These are phyloP conservation scores for Nanorana parkeri DNA, from an alignment of 2,113 vertebrate species.

Conservation along the genomic window DNA sequence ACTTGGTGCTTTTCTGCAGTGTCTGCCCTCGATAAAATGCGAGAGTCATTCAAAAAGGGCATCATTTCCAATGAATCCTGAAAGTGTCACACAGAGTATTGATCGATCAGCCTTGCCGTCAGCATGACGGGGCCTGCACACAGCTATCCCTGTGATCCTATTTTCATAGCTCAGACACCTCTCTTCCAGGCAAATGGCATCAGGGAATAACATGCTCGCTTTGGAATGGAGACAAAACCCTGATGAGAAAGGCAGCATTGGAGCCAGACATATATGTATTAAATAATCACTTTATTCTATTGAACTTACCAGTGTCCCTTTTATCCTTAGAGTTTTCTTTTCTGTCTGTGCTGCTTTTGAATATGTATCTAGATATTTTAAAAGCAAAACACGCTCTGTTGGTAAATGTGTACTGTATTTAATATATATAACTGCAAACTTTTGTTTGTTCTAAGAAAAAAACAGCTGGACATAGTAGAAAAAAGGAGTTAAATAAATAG, in stretches of 20 bases:
- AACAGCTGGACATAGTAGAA: no score
- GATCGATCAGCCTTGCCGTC: constrained; percentile 88
- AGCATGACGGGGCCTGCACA: constrained; percentile 78
- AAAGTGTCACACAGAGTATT: constrained; percentile 81
- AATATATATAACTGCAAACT: no score
- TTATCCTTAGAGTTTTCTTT: background rate
- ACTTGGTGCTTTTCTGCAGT: constrained; percentile 64
- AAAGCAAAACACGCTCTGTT: background rate
- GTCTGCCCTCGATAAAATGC: constrained; percentile 71
- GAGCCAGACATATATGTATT: constrained; percentile 24
- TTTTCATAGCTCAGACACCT: constrained; percentile 90
- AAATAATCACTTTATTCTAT: constrained; percentile 30
- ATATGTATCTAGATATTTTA: background rate
- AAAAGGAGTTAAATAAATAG: no score
- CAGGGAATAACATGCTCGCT: constrained; percentile 66
- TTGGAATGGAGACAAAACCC: constrained; percentile 28
- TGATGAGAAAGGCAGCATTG: constrained; percentile 14
- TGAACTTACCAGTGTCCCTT: background rate
- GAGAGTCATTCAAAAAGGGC: constrained; percentile 77
- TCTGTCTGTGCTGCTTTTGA: background rate
- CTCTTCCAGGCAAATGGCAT: constrained; percentile 74
- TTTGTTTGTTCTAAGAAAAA: no score
- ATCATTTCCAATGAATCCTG: constrained; percentile 78
- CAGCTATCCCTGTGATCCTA: constrained; percentile 89
- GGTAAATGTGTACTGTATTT: background rate